Evolutionary conservation across 30 jellyfish, hydroid and myxozoan genomes (phyloP), one percentile per base, ranked within the genome.

Genomic region (Chrysaora quinquecirrha): DNA sequence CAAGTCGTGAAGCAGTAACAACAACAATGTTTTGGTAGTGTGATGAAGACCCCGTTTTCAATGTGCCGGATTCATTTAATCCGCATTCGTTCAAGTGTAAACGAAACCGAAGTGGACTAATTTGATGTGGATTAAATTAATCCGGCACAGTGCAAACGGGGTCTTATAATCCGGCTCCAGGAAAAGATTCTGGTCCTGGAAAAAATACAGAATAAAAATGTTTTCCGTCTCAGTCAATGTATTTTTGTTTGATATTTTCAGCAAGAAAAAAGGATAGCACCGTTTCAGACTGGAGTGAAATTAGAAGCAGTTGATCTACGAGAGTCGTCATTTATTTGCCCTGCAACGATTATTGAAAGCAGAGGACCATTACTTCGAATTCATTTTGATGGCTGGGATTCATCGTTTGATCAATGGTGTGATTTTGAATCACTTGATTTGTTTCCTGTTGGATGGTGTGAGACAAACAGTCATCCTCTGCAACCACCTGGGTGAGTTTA

Each of bases 371-470:
- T 93, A n/a, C 84, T 93, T 20, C 83, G 98, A 25, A 95, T 93
- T 32, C 98, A 93, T 75, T 93, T 93, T 75, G 98, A 93, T 73
- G 98, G 98, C 16, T 93, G 98, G 98, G 98, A 93, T 62, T 90
- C 98, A 21, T 73, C 96, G 62, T 93, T 77, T 65, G 98, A 93
- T 65, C 98, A 93, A 47, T 93, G 97, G 97, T 89, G 96, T 48
- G 95, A 87, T 62, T 87, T 20, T 75, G 98, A 93, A 76, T 69
- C 95, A 0, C 74, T 84, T 46, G 98, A 93, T 77, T 65, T 93
- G 56, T 93, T 93, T 77, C 97, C 98, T 18, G 98, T 93, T 68
- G 95, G 95, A 29, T 93, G 98, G 98, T 93, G 97, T 75, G 98
- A 93, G 64, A 93, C 75, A 71, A 93, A 93, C 63, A 90, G 94